Evolutionary conservation across 1,140 invertebrate genomes (phyloP).

Genomic region (Caenorhabditis inopinata): DNA sequence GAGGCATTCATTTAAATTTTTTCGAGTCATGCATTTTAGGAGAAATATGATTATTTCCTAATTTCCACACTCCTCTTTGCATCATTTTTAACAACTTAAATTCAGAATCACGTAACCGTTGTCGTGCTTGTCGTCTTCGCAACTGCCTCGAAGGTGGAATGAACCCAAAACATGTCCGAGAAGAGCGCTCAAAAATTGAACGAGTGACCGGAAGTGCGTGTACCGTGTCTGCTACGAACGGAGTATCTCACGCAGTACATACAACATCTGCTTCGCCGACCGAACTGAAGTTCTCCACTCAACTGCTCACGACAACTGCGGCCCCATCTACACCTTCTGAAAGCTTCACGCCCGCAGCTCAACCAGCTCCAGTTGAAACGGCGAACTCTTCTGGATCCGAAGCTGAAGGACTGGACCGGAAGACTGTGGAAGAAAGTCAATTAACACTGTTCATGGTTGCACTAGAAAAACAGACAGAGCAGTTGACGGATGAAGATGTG

Average conservation of each 20-base stretch:
- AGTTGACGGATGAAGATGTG: constrained; percentile 42
- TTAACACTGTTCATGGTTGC: constrained; percentile 33
- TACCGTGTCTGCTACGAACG: not conserved
- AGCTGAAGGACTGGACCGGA: not conserved
- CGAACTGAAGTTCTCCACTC: not conserved
- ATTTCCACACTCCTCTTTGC: too few relatives aligned
- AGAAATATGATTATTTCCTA: too few relatives aligned
- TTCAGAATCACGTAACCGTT: constrained; percentile 41
- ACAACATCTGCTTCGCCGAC: not conserved
- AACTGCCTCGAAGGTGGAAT: constrained; percentile 46
- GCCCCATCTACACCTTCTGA: not conserved
- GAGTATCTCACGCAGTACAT: not conserved
- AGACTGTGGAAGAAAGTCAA: constrained; percentile 1
- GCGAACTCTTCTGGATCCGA: constrained; percentile 3
- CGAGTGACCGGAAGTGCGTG: not conserved
- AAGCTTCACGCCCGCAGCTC: not conserved
- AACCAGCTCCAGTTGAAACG: constrained; percentile 19
- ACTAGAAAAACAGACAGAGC: constrained; percentile 38
- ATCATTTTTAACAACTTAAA: too few relatives aligned
- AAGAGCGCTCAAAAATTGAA: constrained; percentile 28
- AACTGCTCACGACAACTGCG: not conserved
- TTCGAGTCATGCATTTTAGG: too few relatives aligned
- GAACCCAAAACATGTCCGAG: constrained; percentile 47
- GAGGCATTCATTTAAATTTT: too few relatives aligned
- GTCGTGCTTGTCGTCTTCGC: constrained; percentile 39